Evolutionary conservation across 1,140 invertebrate genomes (phyloP), one percentile per base, ranked within the genome.

Genomic region (Macrobrachium rosenbergii): DNA sequence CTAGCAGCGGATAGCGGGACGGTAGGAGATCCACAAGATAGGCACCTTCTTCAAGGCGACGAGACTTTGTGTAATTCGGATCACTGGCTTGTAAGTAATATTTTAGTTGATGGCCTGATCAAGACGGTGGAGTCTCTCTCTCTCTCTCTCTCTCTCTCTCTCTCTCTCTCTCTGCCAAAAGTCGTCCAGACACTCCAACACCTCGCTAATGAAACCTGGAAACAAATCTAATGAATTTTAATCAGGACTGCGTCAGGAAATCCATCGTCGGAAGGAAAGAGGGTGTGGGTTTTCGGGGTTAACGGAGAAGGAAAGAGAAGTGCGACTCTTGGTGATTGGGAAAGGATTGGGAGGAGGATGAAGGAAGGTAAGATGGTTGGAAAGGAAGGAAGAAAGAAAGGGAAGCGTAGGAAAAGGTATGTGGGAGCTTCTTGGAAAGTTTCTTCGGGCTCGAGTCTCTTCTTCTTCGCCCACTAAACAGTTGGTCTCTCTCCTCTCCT

Each of bases 341-440:
- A 67, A 45, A 43, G 6, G 79, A 43, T 19, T 28, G 23, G 16
- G 60, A 64, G 78, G 60, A 81, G 8, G 59, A 21, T 2, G 62
- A 81, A 23, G 59, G 58, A 64, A 64, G 64, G 79, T 58, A 79
- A 16, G 64, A 64, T 10, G 64, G 79, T 5, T n/a, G 78, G 60
- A 5, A 21, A 62, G 64, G n/a, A 62, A 28, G 28, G 43, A 62
- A 19, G 78, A 23, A 52, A 14, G 37, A 2, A 21, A 37, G 75
- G 10, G 75, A 58, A 8, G 28, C 5, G 19, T 37, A 45, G 43
- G 28, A 17, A 16, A 45, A 75, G 12, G 19, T 12, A 5, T 19
- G 37, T 19, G 75, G 37, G 3, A 52, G 45, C 5, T 77, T 52
- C 21, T 52, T 77, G 75, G 59, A 77, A 77, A 77, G 23, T 77